Conservation (phyloP, 2,113 vertebrate genomes). For the Trachemys scripta region DNA sequence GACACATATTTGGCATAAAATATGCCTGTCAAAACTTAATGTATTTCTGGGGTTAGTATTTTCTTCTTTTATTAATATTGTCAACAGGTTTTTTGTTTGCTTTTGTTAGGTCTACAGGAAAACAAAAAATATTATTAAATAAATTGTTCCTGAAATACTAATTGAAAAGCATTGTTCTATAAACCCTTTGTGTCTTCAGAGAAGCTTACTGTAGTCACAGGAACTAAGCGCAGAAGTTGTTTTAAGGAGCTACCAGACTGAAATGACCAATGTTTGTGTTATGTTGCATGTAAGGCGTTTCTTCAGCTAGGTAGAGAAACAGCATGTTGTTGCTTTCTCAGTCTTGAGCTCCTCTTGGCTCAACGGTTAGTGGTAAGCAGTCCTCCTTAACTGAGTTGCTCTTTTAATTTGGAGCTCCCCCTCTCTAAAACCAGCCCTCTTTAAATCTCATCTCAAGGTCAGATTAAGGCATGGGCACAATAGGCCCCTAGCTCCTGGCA, state of each 20-base stretch:
- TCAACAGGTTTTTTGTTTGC: conserved; percentile 15
- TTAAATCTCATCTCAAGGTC: background rate
- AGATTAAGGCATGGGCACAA: background rate
- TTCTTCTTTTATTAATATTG: conserved; percentile 39
- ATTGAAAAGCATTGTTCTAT: background rate
- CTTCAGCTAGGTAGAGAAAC: background rate
- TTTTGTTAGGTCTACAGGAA: conserved; percentile 44
- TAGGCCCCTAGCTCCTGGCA: background rate
- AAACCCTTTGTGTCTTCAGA: background rate
- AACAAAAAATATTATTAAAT: background rate
- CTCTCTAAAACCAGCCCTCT: background rate
- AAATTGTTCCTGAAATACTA: conserved; percentile 15
- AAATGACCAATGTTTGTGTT: conserved; percentile 28
- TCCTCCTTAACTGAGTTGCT: background rate
- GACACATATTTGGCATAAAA: conserved; percentile 47
- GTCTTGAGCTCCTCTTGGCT: background rate
- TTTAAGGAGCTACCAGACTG: background rate
- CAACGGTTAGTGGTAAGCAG: background rate
- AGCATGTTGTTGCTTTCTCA: background rate
- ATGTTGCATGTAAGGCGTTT: background rate
- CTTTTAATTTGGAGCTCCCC: background rate
- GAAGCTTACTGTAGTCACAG: background rate
- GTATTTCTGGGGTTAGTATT: conserved; percentile 62
- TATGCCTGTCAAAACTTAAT: conserved; percentile 24
- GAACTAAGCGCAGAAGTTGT: background rate